phyloP scores from a whole-genome alignment of 1,140 invertebrate genomes.

The Dendroctonus ponderosae region DNA sequence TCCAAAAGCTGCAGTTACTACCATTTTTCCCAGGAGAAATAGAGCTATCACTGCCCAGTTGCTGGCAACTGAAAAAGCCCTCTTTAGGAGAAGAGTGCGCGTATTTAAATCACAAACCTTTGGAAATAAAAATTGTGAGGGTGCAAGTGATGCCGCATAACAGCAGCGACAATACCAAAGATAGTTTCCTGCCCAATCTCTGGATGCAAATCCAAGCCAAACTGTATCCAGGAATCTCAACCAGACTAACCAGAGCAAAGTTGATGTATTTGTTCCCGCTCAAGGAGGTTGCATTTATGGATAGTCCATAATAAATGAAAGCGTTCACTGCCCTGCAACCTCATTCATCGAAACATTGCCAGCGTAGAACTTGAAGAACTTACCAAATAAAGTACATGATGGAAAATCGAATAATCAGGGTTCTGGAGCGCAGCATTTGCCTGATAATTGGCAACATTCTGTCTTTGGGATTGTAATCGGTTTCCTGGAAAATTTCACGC shows the following conservation, averaged over 20 bases:
- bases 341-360: neutral
- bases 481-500: conserved; percentile 2
- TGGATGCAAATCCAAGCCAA: conserved; percentile 55
- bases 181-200: conserved; percentile 54
- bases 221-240: conserved; percentile 63
- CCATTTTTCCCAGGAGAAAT: conserved; percentile 65
- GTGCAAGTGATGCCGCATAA: conserved; percentile 59
- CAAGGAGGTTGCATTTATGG: conserved; percentile 66
- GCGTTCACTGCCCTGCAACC: conserved; percentile 64
- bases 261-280: conserved; percentile 65
- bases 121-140: conserved; percentile 49
- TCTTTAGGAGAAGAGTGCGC: neutral
- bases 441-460: conserved; percentile 22
- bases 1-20: conserved; percentile 61
- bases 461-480: conserved; percentile 13
- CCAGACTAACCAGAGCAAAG: conserved; percentile 58
- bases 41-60: conserved; percentile 55
- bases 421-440: conserved; percentile 52
- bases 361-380: conserved; percentile 35
- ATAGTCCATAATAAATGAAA: conserved; percentile 71
- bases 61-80: conserved; percentile 26
- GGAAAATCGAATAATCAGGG: conserved; percentile 51
- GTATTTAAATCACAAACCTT: conserved; percentile 11
- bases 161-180: conserved; percentile 48
- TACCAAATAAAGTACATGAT: conserved; percentile 58